Evolutionary conservation across 2,888 invertebrate genomes (phyloP), one percentile per base, ranked within the genome.

Genomic region (Thalpophila matura): DNA sequence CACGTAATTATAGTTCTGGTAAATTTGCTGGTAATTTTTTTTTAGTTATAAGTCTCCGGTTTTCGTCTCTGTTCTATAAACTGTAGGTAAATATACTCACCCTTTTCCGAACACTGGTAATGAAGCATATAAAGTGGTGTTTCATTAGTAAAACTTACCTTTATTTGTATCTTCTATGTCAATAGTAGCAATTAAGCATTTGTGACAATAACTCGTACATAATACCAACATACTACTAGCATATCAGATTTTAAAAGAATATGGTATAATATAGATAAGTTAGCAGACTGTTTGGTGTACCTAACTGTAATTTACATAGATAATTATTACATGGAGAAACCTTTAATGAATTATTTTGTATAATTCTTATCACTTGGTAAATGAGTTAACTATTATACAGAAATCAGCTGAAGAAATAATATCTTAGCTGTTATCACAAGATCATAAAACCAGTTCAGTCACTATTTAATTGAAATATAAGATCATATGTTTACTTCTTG

Each of bases 191-290:
- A 50, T 69, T 49, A 45, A 33, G 22, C 2, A 46, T 24, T n/a
- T n/a, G n/a, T 61, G 37, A 29, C 50, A 69, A 38, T 14, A 46
- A 26, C 31, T 31, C n/a, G 7, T 31, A 62, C 71, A 49, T 61
- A 38, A 38, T 29, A 64, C 10, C 29, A 35, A 20, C 9, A 24
- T n/a, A 31, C 20, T n/a, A 7, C 33, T 18, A 33, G 6, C 26
- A 24, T 69, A 59, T 40, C 40, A 27, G 9, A 24, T 40, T n/a
- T 24, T 37, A 10, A 29, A 14, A 42, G 7, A 14, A 4, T 29
- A 29, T 67, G 20, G 55, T n/a, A n/a, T n/a, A n/a, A n/a, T n/a
- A n/a, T n/a, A n/a, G n/a, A n/a, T n/a, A 27, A 7, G 5, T 27
- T 27, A 27, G 7, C 27, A 7, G 27, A 5, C 27, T 6, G 1